Base-by-base conservation (phyloP, 2,797 vertebrate genomes). In the Silurus lanzhouensis region DNA sequence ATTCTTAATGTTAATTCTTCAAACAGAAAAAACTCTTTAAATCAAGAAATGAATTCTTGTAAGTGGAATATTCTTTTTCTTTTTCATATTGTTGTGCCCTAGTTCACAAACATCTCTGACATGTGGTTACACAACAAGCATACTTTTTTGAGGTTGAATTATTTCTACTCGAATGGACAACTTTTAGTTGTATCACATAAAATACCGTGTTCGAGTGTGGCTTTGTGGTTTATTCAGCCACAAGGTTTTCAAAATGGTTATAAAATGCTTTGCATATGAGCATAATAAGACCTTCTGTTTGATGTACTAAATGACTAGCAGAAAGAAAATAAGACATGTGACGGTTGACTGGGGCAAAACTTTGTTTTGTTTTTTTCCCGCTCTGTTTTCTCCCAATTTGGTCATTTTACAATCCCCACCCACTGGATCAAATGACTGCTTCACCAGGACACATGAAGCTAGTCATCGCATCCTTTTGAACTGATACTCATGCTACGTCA, bases 221-320 rank as follows among this genome's bases (percentile, higher is more conserved):
- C 88, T 91, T 88, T 71, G 74, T 79, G 89, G 85, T 88, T 91
- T 88, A 86, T n/a, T 84, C 79, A 72, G 85, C 87, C 88, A 82
- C 77, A 64, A 92, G 88, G 83, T 82, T 74, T 91, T 89, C 90
- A 89, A 84, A 81, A 80, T 44, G 89, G 89, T 89, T 87, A 87
- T 88, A 87, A 93, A 91, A 90, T 84, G 89, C 81, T 8, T 74
- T 70, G 66, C 76, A 87, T 67, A 90, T 38, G 67, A 87, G 89
- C 93, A 94, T 93, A 94, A 93, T 92, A 90, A 64, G 57, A 87
- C 89, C 92, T 89, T 93, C 94, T 92, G 93, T 92, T 89, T 88
- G 85, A 87, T 84, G 88, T 90, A 91, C 88, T 90, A 90, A 86
- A 55, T 88, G 88, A 91, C 84, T 84, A 90, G 91, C 88, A 92